Percentiles rank a stretch among this genome's conserved stretches.
These are phyloP conservation scores for Chelonoidis abingdonii DNA, from an alignment of 2,113 vertebrate species.

Conservation along the genomic window DNA sequence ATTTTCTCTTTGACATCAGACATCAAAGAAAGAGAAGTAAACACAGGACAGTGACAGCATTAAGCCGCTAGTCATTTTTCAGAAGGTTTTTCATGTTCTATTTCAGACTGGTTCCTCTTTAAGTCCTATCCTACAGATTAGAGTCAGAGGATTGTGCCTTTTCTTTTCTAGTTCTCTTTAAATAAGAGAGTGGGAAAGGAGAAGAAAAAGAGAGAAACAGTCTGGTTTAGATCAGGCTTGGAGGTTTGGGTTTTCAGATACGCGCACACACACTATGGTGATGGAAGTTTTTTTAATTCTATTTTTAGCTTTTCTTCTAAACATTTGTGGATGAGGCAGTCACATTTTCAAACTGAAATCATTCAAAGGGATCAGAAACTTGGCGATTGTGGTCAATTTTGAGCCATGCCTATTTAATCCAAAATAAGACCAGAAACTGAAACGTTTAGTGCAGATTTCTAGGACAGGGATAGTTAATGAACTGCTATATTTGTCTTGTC, in stretches of 20 bases:
- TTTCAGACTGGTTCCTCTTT: conserved; percentile 77
- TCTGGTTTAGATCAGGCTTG: conserved; percentile 82
- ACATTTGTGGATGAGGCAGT: conserved; percentile 33
- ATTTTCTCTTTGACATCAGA: conserved; percentile 83
- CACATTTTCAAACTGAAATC: conserved; percentile 57
- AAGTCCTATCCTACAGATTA: conserved; percentile 76
- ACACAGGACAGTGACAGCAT: conserved; percentile 78
- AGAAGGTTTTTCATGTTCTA: conserved; percentile 79
- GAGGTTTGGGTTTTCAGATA: conserved; percentile 69
- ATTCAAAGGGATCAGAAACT: conserved; percentile 33
- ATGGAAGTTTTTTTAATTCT: conserved; percentile 57
- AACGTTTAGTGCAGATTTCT: not conserved
- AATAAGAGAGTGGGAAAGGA: conserved; percentile 44
- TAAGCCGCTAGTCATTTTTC: conserved; percentile 82
- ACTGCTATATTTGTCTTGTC: not conserved
- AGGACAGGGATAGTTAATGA: not conserved
- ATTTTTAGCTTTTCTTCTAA: conserved; percentile 71
- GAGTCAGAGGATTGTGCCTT: conserved; percentile 75
- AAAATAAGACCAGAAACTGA: conserved; percentile 4
- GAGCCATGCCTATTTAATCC: conserved; percentile 12
- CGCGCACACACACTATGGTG: conserved; percentile 1
- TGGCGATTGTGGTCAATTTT: conserved; percentile 29
- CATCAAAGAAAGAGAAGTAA: conserved; percentile 85
- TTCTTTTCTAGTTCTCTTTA: conserved; percentile 78
- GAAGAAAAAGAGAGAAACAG: conserved; percentile 47